A percentile compares a stretch with the other conserved stretches of the same genome.
Conservation (phyloP, 2,888 invertebrate species). For the Pedicia rivosa region DNA sequence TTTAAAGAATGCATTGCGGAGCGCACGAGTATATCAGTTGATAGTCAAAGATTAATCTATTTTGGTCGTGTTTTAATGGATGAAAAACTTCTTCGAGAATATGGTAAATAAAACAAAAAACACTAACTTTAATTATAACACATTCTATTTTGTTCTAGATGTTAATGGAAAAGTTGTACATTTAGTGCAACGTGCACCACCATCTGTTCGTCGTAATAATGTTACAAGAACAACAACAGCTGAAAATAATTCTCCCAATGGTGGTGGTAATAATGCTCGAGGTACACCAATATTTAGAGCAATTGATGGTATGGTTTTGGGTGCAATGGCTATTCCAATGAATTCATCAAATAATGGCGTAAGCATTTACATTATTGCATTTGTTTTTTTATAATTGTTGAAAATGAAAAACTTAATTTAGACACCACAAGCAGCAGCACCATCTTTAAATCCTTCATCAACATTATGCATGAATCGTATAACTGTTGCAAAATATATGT, state of each 20-base stretch:
- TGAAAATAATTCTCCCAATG: constrained; percentile 22
- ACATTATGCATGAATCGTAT: constrained; percentile 31
- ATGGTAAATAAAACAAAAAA: constrained; percentile 39
- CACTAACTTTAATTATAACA: too few relatives aligned
- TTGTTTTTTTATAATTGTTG: background rate
- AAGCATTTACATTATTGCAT: constrained; percentile 5
- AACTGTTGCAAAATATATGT: constrained; percentile 30
- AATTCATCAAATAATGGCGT: constrained; percentile 16
- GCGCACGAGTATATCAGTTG: constrained; percentile 61
- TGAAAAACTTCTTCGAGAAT: constrained; percentile 69
- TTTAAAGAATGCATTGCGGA: constrained; percentile 67
- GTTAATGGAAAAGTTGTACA: constrained; percentile 86
- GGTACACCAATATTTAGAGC: constrained; percentile 26
- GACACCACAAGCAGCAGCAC: constrained; percentile 19
- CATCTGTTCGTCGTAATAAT: constrained; percentile 31
- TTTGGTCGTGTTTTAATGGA: constrained; percentile 88
- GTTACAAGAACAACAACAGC: constrained; percentile 14
- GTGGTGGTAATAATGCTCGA: constrained; percentile 20
- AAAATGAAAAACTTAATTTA: constrained; percentile 10
- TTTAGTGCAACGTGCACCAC: constrained; percentile 77
- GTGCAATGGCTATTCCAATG: constrained; percentile 30
- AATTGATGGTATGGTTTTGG: constrained; percentile 29
- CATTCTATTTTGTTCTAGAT: constrained; percentile 36
- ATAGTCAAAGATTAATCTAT: constrained; percentile 80
- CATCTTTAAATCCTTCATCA: constrained; percentile 27